phyloP scores from a whole-genome alignment of 2,888 invertebrate species.

The Cheilosia pagana region DNA sequence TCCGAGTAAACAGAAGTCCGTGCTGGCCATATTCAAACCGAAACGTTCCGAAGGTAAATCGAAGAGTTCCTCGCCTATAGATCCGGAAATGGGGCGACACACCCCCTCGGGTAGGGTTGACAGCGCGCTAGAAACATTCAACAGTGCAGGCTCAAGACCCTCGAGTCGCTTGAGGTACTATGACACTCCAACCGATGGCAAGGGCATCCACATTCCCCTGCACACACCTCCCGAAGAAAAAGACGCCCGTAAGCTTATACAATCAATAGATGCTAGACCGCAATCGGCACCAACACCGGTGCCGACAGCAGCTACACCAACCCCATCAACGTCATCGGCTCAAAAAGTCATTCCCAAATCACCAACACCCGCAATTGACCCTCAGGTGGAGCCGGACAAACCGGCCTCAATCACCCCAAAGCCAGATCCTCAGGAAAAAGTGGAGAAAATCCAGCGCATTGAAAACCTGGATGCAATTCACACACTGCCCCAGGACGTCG shows the following conservation, averaged over 20 bases:
- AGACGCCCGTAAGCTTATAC: conserved; percentile 81
- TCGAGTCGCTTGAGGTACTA: conserved; percentile 85
- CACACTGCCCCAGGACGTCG: conserved; percentile 84
- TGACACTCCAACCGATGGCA: conserved; percentile 87
- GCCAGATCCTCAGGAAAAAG: conserved; percentile 51
- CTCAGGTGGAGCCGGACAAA: conserved; percentile 17
- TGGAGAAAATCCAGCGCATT: conserved; percentile 77
- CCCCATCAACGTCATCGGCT: conserved; percentile 55
- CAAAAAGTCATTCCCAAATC: conserved; percentile 6
- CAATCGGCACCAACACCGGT: conserved; percentile 77
- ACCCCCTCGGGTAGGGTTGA: conserved; percentile 83
- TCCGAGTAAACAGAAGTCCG: conserved; percentile 87
- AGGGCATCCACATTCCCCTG: conserved; percentile 88
- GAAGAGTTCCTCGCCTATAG: conserved; percentile 83
- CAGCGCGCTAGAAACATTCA: conserved; percentile 81
- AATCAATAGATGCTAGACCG: conserved; percentile 80
- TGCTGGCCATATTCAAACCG: conserved; percentile 88
- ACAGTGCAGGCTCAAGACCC: conserved; percentile 78
- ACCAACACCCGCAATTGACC: conserved; percentile 41
- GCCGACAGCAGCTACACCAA: conserved; percentile 76
- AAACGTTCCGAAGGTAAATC: conserved; percentile 83
- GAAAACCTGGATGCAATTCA: conserved; percentile 86
- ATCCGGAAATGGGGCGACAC: conserved; percentile 78
- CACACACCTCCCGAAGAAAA: conserved; percentile 90
- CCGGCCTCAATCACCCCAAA: conserved; percentile 38